Percentiles rank a stretch among this genome's conserved stretches.
These are phyloP conservation scores for Lasioglossum marginatum DNA, from an alignment of 2,888 invertebrate genomes.

Conservation along the genomic window DNA sequence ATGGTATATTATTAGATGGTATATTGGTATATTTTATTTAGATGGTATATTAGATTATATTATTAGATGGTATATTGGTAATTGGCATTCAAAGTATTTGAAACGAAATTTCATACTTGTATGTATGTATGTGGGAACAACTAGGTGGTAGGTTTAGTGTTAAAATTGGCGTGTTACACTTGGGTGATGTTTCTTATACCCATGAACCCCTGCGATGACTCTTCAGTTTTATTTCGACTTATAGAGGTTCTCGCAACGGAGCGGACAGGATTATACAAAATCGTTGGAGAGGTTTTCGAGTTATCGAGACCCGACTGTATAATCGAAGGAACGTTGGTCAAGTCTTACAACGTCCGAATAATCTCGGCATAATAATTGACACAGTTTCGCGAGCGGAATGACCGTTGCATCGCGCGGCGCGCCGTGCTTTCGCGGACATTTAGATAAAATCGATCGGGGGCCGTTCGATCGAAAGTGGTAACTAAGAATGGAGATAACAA, in stretches of 20 bases:
- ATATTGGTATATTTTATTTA: too few species aligned
- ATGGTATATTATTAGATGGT: too few species aligned
- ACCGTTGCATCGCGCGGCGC: background rate
- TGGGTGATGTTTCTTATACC: too few species aligned
- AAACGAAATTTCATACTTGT: too few species aligned
- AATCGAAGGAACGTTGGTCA: background rate
- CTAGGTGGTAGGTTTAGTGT: too few species aligned
- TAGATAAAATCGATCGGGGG: conserved; percentile 17
- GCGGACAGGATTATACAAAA: background rate
- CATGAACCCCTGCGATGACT: too few species aligned
- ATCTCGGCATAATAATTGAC: background rate
- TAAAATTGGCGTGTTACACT: too few species aligned
- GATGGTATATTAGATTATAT: too few species aligned
- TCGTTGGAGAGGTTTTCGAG: background rate
- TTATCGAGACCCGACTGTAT: background rate
- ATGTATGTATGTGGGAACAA: too few species aligned
- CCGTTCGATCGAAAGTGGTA: conserved; percentile 35
- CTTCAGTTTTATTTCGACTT: too few species aligned
- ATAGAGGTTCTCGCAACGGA: background rate
- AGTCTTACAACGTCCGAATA: background rate
- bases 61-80: too few species aligned
- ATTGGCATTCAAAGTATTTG: too few species aligned
- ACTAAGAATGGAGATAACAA: conserved; percentile 60
- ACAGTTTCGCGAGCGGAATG: conserved; percentile 13
- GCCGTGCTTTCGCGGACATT: background rate